These are phyloP conservation scores for Callitettix versicolor DNA, from an alignment of 1,140 invertebrate genomes.

Conservation along the genomic window DNA sequence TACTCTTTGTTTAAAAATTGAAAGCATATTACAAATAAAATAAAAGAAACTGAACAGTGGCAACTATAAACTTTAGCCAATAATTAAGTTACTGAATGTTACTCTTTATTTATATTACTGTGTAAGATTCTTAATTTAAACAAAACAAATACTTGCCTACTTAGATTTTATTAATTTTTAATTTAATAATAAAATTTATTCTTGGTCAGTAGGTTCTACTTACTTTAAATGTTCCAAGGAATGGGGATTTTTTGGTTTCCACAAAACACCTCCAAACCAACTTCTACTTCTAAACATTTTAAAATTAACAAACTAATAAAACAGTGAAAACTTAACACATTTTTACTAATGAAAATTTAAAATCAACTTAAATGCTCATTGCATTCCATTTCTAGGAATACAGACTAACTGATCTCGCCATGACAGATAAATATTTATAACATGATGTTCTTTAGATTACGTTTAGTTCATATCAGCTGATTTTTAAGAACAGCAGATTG, in stretches of 20 bases:
- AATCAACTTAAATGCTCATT: neutral
- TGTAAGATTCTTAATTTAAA: too few species aligned
- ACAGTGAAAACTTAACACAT: neutral
- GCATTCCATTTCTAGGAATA: neutral
- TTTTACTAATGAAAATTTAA: neutral
- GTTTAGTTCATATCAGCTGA: neutral
- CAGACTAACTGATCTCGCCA: neutral
- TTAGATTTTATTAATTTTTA: too few species aligned
- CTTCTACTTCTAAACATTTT: constrained; percentile 75
- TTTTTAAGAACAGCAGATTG: neutral
- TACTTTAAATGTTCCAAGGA: constrained; percentile 92
- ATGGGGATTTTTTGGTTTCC: constrained; percentile 90
- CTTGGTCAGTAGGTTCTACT: constrained; percentile 30
- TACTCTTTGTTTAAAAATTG: too few species aligned
- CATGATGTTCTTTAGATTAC: neutral
- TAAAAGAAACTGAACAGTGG: too few species aligned
- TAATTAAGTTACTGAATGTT: too few species aligned
- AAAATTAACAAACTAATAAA: neutral
- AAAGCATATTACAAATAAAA: too few species aligned
- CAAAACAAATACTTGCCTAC: too few species aligned
- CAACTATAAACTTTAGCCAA: too few species aligned
- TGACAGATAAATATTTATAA: neutral
- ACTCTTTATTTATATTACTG: too few species aligned
- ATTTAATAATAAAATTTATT: neutral
- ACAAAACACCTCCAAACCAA: constrained; percentile 77